A percentile compares a stretch with the other conserved stretches of the same genome.
Evolutionary conservation across 2,113 vertebrate species (phyloP).

Genomic region (Mionectes macconnelli): DNA sequence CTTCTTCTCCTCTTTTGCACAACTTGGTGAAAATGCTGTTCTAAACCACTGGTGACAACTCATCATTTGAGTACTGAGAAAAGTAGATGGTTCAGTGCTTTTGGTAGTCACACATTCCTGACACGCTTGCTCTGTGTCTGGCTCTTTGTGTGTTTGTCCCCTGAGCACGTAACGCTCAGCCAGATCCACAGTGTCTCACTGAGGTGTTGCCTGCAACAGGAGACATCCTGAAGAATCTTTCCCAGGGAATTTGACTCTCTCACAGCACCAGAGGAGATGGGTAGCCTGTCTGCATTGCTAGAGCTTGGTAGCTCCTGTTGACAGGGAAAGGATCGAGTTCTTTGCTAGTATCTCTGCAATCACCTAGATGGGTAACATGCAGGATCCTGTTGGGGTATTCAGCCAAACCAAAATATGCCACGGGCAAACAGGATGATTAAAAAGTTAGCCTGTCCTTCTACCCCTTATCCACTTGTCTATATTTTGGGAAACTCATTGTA

Average conservation of each 20-base stretch:
- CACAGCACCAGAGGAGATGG: background rate
- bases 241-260: background rate
- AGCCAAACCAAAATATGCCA: background rate
- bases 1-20: background rate
- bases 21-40: conserved; percentile 22
- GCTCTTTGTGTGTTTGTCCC: background rate
- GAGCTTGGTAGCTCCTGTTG: background rate
- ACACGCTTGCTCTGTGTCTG: background rate
- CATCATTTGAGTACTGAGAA: background rate
- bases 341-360: background rate
- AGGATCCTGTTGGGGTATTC: background rate
- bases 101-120: background rate
- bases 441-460: background rate
- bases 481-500: background rate
- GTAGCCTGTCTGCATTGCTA: background rate
- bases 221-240: background rate
- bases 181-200: background rate
- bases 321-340: background rate
- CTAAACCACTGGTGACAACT: conserved; percentile 10
- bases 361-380: background rate
- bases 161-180: background rate
- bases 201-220: background rate
- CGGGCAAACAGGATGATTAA: background rate
- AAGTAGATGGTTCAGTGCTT: background rate
- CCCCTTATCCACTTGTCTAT: background rate